A percentile compares a stretch with the other conserved stretches of the same genome.
Conservation (phyloP, 1,140 invertebrate species). For the Zaprionus ghesquierei region DNA sequence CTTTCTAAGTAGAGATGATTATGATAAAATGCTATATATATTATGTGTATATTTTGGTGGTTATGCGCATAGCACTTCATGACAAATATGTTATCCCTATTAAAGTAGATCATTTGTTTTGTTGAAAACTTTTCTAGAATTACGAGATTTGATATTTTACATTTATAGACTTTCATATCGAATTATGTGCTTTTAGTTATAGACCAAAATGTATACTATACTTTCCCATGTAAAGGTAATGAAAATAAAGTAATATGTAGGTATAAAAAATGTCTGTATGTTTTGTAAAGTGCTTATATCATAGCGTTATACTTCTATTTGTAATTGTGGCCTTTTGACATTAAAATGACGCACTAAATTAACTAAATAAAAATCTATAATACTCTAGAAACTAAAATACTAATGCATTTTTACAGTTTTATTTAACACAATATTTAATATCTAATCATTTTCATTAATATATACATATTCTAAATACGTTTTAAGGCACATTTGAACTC, state of each 20-base stretch:
- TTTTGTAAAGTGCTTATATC: neutral
- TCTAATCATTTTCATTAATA: constrained; percentile 32
- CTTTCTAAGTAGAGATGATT: neutral
- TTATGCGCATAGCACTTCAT: neutral
- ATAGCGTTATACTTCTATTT: neutral
- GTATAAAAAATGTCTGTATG: neutral
- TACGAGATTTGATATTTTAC: neutral
- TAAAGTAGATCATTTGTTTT: neutral
- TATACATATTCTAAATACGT: constrained; percentile 63
- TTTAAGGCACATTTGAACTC: constrained; percentile 74
- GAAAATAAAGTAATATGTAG: neutral
- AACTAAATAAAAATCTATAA: constrained; percentile 6
- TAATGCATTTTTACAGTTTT: constrained; percentile 33
- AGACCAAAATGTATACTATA: neutral
- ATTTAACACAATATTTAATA: constrained; percentile 31
- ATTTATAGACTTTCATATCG: neutral
- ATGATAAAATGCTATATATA: neutral
- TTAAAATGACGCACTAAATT: neutral
- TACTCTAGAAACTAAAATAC: constrained; percentile 22
- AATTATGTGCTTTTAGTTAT: neutral
- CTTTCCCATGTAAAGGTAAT: neutral
- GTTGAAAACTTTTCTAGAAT: neutral
- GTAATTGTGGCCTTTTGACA: constrained; percentile 1
- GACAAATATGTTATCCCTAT: neutral
- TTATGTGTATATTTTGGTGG: neutral